Evolutionary conservation across 1,140 invertebrate genomes (phyloP).

Genomic region (Cherax destructor): DNA sequence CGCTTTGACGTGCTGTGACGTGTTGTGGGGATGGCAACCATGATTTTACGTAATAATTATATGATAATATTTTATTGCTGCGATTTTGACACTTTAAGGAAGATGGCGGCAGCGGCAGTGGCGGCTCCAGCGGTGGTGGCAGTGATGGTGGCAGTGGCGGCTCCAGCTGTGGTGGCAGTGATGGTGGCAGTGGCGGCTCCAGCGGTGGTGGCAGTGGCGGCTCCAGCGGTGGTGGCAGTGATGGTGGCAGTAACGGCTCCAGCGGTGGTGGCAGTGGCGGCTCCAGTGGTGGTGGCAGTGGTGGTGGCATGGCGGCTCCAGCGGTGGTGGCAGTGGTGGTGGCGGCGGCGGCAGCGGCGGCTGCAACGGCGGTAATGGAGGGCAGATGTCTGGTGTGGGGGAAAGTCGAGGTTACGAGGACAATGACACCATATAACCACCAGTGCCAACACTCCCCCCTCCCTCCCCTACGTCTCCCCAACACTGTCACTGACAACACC

Average conservation of each 20-base stretch:
- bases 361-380: neutral
- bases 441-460: neutral
- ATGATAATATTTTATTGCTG: too few relatives aligned
- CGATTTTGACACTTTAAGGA: too few relatives aligned
- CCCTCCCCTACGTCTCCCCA: too few relatives aligned
- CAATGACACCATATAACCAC: neutral
- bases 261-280: neutral
- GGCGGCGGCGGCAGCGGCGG: neutral
- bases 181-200: too few relatives aligned
- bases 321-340: too few relatives aligned
- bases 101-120: too few relatives aligned
- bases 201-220: neutral
- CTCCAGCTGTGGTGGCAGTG: too few relatives aligned
- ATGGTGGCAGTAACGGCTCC: neutral
- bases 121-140: neutral
- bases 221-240: neutral
- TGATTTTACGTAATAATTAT: too few relatives aligned
- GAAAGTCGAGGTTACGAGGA: constrained; percentile 4
- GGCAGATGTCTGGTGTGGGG: neutral
- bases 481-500: neutral
- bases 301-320: neutral
- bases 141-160: neutral
- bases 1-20: too few relatives aligned
- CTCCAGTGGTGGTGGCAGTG: neutral
- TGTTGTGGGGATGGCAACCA: too few relatives aligned